Percentiles rank a stretch among this genome's conserved stretches.
These are phyloP conservation scores for Heteronetta atricapilla DNA, from an alignment of 2,113 vertebrate species.

Conservation along the genomic window DNA sequence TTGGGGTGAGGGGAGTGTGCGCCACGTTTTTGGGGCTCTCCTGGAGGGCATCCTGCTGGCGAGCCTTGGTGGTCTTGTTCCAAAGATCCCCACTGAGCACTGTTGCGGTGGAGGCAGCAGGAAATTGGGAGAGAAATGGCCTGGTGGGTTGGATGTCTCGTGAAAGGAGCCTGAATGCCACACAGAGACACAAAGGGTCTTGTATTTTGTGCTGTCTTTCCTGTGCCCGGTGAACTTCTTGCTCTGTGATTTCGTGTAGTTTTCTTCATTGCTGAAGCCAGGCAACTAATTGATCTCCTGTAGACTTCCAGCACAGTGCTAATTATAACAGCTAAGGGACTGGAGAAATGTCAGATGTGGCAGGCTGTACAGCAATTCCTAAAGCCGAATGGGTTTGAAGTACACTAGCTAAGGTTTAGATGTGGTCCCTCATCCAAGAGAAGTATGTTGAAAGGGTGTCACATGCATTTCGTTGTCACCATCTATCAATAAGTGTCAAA, in stretches of 20 bases:
- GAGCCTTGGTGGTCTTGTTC: rapidly evolving
- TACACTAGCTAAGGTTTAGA: not conserved
- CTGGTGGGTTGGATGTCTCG: no score
- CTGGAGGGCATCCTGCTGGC: not conserved
- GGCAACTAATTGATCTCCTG: not conserved
- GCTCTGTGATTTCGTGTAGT: not conserved
- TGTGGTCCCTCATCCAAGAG: not conserved
- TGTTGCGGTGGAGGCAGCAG: not conserved
- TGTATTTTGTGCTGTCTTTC: not conserved
- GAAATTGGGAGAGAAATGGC: not conserved
- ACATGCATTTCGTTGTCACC: not conserved
- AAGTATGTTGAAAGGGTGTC: not conserved
- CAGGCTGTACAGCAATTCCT: not conserved
- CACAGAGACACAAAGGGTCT: not conserved
- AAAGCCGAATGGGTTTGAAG: no score
- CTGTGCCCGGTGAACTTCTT: not conserved
- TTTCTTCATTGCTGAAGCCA: not conserved
- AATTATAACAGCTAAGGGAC: not conserved
- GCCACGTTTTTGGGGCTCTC: not conserved
- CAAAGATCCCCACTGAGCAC: not conserved
- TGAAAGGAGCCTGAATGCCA: not conserved
- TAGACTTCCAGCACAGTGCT: not conserved
- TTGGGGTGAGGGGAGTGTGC: not conserved
- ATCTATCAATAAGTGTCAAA: not conserved
- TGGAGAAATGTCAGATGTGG: no score